Evolutionary conservation across 1,140 invertebrate genomes (phyloP).

Genomic region (Halyomorpha halys): DNA sequence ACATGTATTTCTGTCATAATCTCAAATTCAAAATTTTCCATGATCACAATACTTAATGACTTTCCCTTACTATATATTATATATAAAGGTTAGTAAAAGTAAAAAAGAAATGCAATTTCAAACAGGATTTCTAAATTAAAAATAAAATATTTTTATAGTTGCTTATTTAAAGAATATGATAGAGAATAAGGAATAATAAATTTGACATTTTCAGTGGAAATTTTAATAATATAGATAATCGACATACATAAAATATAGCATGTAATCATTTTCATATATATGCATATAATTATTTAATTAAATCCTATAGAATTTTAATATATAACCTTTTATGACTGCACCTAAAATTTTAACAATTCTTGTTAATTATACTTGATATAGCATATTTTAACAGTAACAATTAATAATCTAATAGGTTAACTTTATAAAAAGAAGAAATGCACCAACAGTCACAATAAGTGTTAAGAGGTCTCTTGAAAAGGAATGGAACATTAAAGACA

Average conservation of each 20-base stretch:
- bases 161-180: too few species aligned
- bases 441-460: conserved; percentile 24
- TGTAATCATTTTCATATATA: conserved; percentile 27
- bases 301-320: conserved; percentile 26
- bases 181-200: too few species aligned
- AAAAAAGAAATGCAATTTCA: too few species aligned
- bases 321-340: conserved; percentile 27
- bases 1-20: too few species aligned
- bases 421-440: conserved; percentile 26
- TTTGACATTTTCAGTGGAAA: conserved; percentile 15
- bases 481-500: conserved; percentile 19
- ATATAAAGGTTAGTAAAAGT: too few species aligned
- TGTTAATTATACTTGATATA: conserved; percentile 26
- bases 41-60: too few species aligned
- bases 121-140: too few species aligned
- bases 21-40: too few species aligned
- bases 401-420: conserved; percentile 28
- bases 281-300: conserved; percentile 26
- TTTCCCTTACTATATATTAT: too few species aligned
- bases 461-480: conserved; percentile 13
- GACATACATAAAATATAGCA: conserved; percentile 30
- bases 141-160: too few species aligned
- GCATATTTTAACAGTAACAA: conserved; percentile 27
- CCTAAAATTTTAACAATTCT: conserved; percentile 26
- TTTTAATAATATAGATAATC: conserved; percentile 24